Evolutionary conservation across 2,797 vertebrate species (phyloP), one percentile per base, ranked within the genome.

Genomic region (Melopsittacus undulatus): DNA sequence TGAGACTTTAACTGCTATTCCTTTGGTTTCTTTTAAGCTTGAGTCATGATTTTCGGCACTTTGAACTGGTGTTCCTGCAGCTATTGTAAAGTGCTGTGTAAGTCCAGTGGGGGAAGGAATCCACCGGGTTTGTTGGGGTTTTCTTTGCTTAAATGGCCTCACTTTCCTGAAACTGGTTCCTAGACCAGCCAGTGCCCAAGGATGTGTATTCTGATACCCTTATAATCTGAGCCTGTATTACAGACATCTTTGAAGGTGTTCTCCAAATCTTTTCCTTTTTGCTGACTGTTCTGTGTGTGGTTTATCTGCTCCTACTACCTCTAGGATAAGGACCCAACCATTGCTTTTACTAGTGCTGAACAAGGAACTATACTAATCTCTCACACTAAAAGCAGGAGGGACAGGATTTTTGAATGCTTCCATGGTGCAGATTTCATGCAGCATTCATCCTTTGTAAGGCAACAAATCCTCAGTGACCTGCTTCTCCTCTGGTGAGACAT

Each of bases 81-180:
- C 12, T 67, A 9, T 23, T 83, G 18, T 30, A 13, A 77, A 83
- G 26, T 72, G 38, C 36, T 70, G 13, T 62, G 57, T 85, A 76
- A 93, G 82, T 52, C 74, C 64, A 56, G 24, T 6, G 20, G 8
- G n/a, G 32, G 19, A 34, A 63, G 49, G 52, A 91, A 68, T 78
- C n/a, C 16, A 1, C 36, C 22, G 40, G 5, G 0, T 2, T 34
- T 26, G 45, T 46, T 46, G 21, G 38, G 7, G 0, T 1, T 30
- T 57, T 80, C 76, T 81, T n/a, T 30, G 24, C 42, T 90, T 61
- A 57, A 63, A 26, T 34, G 3, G 5, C 15, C 76, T 76, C 83
- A 16, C 75, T 86, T 75, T 61, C 66, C 76, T 66, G 24, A 69
- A 90, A 43, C 21, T 49, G 54, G 24, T 84, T 81, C 72, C 62